These are phyloP conservation scores for Drosophila sordidapex DNA, from an alignment of 2,888 invertebrate species.

Conservation along the genomic window DNA sequence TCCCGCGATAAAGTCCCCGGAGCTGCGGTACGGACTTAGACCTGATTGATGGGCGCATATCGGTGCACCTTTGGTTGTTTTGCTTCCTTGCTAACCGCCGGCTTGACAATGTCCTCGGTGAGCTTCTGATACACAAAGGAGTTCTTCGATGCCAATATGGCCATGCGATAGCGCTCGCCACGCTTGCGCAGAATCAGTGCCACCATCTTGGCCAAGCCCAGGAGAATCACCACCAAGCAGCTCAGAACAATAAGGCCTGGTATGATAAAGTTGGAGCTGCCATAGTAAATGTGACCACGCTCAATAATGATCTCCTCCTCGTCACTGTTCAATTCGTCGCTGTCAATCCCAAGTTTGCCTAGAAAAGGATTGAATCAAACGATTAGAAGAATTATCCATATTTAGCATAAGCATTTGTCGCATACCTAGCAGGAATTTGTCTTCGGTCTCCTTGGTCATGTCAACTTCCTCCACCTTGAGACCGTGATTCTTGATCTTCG, in stretches of 20 bases:
- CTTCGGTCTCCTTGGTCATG: slow-evolving; percentile 78
- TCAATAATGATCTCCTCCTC: slow-evolving; percentile 84
- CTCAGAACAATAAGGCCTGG: slow-evolving; percentile 87
- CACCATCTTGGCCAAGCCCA: slow-evolving; percentile 86
- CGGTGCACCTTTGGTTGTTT: slow-evolving; percentile 89
- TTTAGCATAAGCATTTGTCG: not conserved
- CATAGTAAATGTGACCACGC: slow-evolving; percentile 85
- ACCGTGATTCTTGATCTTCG: slow-evolving; percentile 74
- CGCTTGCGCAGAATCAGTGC: slow-evolving; percentile 86
- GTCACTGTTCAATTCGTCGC: slow-evolving; percentile 71
- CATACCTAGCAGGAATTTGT: slow-evolving; percentile 82
- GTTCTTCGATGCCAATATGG: slow-evolving; percentile 84
- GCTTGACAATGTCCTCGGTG: slow-evolving; percentile 90
- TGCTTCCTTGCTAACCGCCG: slow-evolving; percentile 84
- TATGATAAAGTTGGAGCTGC: slow-evolving; percentile 86
- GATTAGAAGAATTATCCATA: not conserved
- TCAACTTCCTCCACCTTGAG: slow-evolving; percentile 82
- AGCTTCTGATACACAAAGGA: slow-evolving; percentile 91
- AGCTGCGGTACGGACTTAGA: slow-evolving; percentile 77
- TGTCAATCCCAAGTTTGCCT: slow-evolving; percentile 79
- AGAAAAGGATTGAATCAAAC: slow-evolving; percentile 8
- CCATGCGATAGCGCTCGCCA: slow-evolving; percentile 85
- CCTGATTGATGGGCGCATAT: slow-evolving; percentile 87
- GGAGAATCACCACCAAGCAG: slow-evolving; percentile 86
- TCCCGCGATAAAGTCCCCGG: slow-evolving; percentile 36